Base-by-base conservation (phyloP, 2,797 vertebrate species). In the Alosa sapidissima region DNA sequence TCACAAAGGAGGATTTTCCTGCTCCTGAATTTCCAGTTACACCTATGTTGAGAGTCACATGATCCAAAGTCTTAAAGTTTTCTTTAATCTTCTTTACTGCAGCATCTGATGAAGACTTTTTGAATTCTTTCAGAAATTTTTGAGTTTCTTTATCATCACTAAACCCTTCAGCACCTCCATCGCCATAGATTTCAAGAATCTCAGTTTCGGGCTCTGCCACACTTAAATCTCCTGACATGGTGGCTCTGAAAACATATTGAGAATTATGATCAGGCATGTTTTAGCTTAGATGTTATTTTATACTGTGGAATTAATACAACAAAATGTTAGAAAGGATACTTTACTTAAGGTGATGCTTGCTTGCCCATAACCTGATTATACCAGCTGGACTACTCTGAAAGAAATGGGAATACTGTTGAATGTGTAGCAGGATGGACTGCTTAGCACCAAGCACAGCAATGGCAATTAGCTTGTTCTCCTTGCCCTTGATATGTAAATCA, bases 1-100 rank as follows among this genome's bases (percentile, higher is more conserved):
- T 91, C 78, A 91, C 86, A 60, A 91, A 91, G 5, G 87, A 88
- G 16, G 90, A 91, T 65, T 91, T 91, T 78, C 91, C 91, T 75
- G 91, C 89, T 16, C 90, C 90, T 1, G 90, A 88, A 81, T 91
- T 89, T 82, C 90, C 91, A 0, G 88, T 91, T 55, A 91, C 54
- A 55, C 83, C 91, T 10, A 91, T 84, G 82, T 90, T 91, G 5
- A 91, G 85, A 33, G 89, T 83, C 11, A 89, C 85, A 11, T 33
- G 13, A 6, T 91, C 87, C 81, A 89, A 88, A 33, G 86, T 9
- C 36, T 83, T 82, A 47, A 88, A 47, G 14, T 89, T 88, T 45
- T 87, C 81, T 45, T 88, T 89, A 60, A 91, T 87, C 3, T 81
- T 87, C 6, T 10, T 52, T 52, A 87, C 68, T 45, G n/a, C n/a